phyloP scores from a whole-genome alignment of 2,113 vertebrate species.

The Aleadryas rufinucha region DNA sequence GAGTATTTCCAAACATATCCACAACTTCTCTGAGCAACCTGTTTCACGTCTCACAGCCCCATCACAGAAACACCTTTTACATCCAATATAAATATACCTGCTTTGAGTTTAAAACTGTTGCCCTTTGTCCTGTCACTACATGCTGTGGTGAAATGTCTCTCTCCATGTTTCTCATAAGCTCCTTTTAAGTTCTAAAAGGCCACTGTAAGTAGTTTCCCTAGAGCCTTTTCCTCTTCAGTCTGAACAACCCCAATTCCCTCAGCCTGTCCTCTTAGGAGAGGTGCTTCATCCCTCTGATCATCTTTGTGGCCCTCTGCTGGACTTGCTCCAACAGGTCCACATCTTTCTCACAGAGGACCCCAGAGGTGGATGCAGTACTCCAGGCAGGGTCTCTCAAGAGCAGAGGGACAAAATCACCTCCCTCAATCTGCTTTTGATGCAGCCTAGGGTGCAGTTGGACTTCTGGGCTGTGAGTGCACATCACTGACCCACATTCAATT shows the following conservation, averaged over 20 bases:
- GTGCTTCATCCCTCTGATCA: not conserved
- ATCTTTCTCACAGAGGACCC: not conserved
- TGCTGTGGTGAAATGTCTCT: not conserved
- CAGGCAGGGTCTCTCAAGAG: not conserved
- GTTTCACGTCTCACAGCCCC: not conserved
- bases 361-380: not conserved
- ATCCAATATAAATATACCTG: not conserved
- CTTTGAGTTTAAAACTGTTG: not conserved
- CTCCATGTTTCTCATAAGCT: not conserved
- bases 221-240: not conserved
- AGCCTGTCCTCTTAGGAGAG: not conserved
- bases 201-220: no score
- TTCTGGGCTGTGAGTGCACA: accelerated
- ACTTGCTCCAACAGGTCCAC: not conserved
- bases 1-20: not conserved
- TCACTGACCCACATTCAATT: accelerated
- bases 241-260: not conserved
- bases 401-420: not conserved
- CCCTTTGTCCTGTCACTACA: not conserved
- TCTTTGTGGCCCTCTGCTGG: not conserved
- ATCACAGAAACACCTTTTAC: accelerated
- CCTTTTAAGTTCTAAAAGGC: not conserved
- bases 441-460: not conserved
- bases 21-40: not conserved
- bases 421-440: not conserved